Conservation (phyloP, 2,888 invertebrate genomes). For the Camptogramma bilineatum region DNA sequence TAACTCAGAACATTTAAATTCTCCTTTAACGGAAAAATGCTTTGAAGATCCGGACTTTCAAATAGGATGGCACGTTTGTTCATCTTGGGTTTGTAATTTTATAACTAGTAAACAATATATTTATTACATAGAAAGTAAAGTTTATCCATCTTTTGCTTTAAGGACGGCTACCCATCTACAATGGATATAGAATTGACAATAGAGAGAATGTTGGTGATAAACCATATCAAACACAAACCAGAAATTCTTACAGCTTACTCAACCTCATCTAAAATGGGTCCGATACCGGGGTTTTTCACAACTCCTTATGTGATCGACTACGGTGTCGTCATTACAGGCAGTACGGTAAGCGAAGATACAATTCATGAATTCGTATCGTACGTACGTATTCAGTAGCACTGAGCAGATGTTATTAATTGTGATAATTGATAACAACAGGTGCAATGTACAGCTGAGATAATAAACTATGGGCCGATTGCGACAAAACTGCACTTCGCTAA, state of each 20-base stretch:
- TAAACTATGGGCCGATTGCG: conserved; percentile 84
- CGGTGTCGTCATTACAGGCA: conserved; percentile 82
- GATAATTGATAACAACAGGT: conserved; percentile 52
- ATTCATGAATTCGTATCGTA: neutral
- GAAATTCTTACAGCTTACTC: conserved; percentile 65
- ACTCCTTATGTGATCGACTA: conserved; percentile 85
- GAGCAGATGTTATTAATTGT: conserved; percentile 2
- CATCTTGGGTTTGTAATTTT: conserved; percentile 60
- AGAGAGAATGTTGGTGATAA: conserved; percentile 81
- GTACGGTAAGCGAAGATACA: conserved; percentile 57
- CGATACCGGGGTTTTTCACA: conserved; percentile 79
- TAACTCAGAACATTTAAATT: conserved; percentile 63
- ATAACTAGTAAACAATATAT: neutral
- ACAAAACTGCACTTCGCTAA: conserved; percentile 76
- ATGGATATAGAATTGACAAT: conserved; percentile 87
- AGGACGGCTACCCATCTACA: conserved; percentile 80
- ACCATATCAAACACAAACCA: conserved; percentile 73
- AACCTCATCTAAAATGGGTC: conserved; percentile 49
- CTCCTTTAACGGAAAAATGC: conserved; percentile 69
- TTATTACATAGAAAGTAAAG: neutral
- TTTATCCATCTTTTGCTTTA: conserved; percentile 37
- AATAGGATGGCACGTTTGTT: conserved; percentile 73
- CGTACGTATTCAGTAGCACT: neutral
- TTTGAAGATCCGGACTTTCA: conserved; percentile 70
- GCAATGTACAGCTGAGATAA: conserved; percentile 73